These are phyloP conservation scores for Drosophila kanekoi DNA, from an alignment of 2,888 invertebrate genomes.

Conservation along the genomic window DNA sequence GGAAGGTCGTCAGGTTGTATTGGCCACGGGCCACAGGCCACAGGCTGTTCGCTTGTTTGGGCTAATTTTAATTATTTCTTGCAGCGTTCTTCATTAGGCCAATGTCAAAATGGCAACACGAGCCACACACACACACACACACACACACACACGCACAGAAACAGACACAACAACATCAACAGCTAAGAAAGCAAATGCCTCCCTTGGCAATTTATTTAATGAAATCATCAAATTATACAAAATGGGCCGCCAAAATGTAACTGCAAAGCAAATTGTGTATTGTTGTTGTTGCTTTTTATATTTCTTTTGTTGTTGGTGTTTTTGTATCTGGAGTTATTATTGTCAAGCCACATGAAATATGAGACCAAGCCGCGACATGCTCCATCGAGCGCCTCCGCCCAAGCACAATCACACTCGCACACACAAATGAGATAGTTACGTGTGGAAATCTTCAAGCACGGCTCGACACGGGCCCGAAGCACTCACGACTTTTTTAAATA, in stretches of 20 bases:
- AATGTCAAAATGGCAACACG: slow-evolving; percentile 26
- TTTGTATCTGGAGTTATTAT: slow-evolving; percentile 33
- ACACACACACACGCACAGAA: slow-evolving; percentile 3
- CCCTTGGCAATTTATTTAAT: slow-evolving; percentile 66
- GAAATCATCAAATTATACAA: slow-evolving; percentile 77
- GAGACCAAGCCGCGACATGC: slow-evolving; percentile 57
- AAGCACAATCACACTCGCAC: slow-evolving; percentile 3
- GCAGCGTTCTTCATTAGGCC: slow-evolving; percentile 37
- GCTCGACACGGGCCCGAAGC: not conserved
- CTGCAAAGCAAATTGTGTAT: slow-evolving; percentile 53
- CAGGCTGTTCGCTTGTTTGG: slow-evolving; percentile 26
- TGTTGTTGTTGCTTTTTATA: slow-evolving; percentile 1
- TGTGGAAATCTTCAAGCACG: too few species aligned
- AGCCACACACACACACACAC: slow-evolving; percentile 4
- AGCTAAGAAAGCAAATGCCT: slow-evolving; percentile 10
- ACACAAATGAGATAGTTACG: not conserved
- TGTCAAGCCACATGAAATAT: slow-evolving; percentile 57
- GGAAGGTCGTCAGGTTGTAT: slow-evolving; percentile 24
- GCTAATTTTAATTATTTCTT: slow-evolving; percentile 67
- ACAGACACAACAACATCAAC: slow-evolving; percentile 5
- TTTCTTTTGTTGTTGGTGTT: slow-evolving; percentile 9
- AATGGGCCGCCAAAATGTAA: slow-evolving; percentile 68
- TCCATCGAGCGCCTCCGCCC: slow-evolving; percentile 19
- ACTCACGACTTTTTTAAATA: not conserved
- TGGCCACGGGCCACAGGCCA: slow-evolving; percentile 35